Base-by-base conservation (phyloP, 2,113 vertebrate species). In the Pomatostomus ruficeps region DNA sequence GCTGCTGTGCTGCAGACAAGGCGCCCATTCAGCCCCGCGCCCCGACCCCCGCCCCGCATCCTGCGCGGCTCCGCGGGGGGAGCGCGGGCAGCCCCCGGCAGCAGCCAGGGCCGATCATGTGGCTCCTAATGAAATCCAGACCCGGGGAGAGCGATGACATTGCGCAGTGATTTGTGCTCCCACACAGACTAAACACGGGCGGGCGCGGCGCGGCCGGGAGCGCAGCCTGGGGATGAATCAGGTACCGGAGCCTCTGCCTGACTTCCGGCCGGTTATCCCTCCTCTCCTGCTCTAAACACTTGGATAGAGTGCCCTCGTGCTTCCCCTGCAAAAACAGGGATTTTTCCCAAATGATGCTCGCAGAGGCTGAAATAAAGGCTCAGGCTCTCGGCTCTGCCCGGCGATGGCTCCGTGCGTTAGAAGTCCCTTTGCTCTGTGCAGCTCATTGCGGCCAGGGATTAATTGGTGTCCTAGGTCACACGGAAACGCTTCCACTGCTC, bases 101-200 rank as follows among this genome's bases (percentile, higher is more conserved):
- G 96, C 95, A 83, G 86, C 97, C 77, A 82, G 92, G 70, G 58
- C 87, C 6, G 78, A 96, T 98, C 97, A 97, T 96, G 96, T 96
- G 97, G 96, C 96, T 96, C 92, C 58, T 97, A 98, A 98, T 97
- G 98, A 97, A 93, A 97, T 97, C 95, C 98, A 98, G 97, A 95
- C 85, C 80, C 89, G 54, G 84, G 91, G 36, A 86, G 84, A 91
- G 89, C 42, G 87, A 95, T 93, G 94, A 97, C 96, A 90, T 38
- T 10, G 82, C 24, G 24, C 94, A 25, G 45, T 88, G 91, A 96
- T 96, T 95, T 97, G 93, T 88, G 91, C 95, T 95, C 74, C 81
- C 67, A 23, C 43, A 42, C 94, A 97, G 97, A 97, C 96, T 97
- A 95, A 97, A 97, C 97, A 97, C 68, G 83, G 85, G 63, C 7